Percentiles rank a stretch among this genome's conserved stretches.
phyloP scores from a whole-genome alignment of 1,140 invertebrate species.

The Steinernema feltiae region DNA sequence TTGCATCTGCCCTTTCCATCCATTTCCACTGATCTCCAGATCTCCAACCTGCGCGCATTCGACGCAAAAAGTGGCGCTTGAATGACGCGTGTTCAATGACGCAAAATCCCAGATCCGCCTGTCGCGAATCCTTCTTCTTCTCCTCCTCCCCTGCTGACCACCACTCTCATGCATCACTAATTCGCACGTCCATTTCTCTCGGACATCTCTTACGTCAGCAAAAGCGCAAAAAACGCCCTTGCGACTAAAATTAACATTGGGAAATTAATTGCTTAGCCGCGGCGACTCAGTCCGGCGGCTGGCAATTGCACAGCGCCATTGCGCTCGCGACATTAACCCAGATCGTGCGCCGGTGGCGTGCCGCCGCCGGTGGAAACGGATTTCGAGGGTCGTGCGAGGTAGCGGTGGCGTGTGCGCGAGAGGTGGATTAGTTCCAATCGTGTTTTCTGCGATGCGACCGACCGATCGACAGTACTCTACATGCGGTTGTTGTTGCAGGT shows the following conservation, averaged over 20 bases:
- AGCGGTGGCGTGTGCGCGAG: background rate
- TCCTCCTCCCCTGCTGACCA: background rate
- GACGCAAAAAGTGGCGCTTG: too few species aligned
- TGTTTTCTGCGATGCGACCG: background rate
- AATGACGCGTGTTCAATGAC: too few species aligned
- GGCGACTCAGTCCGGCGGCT: background rate
- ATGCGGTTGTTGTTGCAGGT: background rate
- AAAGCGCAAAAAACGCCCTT: background rate
- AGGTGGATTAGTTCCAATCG: conserved; percentile 7
- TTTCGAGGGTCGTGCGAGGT: background rate
- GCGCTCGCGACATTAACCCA: conserved; percentile 15
- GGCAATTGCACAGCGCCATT: conserved; percentile 8
- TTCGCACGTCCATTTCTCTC: conserved; percentile 1
- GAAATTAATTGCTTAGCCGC: conserved; percentile 10
- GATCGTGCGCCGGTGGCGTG: background rate
- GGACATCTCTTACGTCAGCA: background rate
- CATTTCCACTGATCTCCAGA: too few species aligned
- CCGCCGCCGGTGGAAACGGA: background rate
- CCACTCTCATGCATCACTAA: background rate
- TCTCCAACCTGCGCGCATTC: too few species aligned
- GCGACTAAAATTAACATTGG: conserved; percentile 4
- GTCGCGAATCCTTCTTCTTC: too few species aligned
- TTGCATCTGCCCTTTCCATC: too few species aligned
- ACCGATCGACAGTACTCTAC: background rate
- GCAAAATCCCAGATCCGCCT: too few species aligned